These are phyloP conservation scores for Drosophila truncata DNA, from an alignment of 1,140 invertebrate genomes.

Conservation along the genomic window DNA sequence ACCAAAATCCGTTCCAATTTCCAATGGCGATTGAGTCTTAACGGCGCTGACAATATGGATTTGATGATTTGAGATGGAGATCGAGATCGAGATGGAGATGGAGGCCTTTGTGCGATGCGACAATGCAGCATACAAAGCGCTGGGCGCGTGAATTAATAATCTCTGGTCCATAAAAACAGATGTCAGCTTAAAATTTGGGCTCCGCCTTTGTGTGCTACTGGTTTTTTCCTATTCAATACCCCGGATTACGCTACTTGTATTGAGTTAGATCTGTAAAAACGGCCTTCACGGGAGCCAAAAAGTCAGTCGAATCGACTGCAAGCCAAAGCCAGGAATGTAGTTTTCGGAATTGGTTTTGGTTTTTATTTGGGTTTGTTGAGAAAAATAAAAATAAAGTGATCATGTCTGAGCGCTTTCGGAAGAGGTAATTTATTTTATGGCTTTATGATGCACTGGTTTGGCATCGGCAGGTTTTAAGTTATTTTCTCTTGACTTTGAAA, in stretches of 20 bases:
- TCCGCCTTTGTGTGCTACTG: slow-evolving; percentile 62
- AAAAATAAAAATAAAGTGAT: slow-evolving; percentile 15
- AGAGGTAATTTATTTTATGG: slow-evolving; percentile 3
- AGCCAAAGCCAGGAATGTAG: slow-evolving; percentile 20
- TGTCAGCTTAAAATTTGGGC: slow-evolving; percentile 70
- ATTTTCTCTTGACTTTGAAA: not conserved
- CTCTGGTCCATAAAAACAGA: slow-evolving; percentile 78
- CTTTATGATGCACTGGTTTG: not conserved
- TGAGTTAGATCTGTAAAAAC: slow-evolving; percentile 20
- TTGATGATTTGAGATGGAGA: slow-evolving; percentile 31
- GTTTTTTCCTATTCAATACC: slow-evolving; percentile 57
- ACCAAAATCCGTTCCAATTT: slow-evolving; percentile 82
- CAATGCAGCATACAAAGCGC: slow-evolving; percentile 64
- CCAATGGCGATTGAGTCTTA: slow-evolving; percentile 76
- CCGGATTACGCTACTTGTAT: slow-evolving; percentile 66
- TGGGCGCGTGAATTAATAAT: slow-evolving; percentile 75
- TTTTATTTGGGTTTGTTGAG: slow-evolving; percentile 3
- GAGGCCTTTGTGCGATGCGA: slow-evolving; percentile 25
- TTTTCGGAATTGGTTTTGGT: not conserved
- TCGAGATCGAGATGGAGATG: slow-evolving; percentile 1
- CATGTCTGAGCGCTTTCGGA: not conserved
- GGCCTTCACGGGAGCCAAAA: slow-evolving; percentile 30
- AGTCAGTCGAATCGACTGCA: slow-evolving; percentile 5
- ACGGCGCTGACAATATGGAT: slow-evolving; percentile 73
- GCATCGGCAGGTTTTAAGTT: too few relatives aligned